Conservation (phyloP, 2,113 vertebrate genomes). For the Accipiter virgatus region DNA sequence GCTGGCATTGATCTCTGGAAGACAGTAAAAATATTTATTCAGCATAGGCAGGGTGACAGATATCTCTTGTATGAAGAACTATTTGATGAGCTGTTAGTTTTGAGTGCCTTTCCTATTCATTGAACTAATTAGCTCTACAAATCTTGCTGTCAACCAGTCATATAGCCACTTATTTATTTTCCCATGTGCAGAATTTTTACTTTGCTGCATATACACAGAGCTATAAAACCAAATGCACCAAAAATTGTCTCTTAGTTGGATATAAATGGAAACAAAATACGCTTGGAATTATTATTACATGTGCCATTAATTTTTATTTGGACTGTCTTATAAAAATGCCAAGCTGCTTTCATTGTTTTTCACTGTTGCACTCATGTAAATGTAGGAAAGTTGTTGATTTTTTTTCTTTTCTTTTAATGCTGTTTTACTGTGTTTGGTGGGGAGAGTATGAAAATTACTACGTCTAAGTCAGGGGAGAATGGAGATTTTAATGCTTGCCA, state of each 20-base stretch:
- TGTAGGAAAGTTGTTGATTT: neutral
- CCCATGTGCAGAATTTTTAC: constrained; percentile 26
- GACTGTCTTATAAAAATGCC: constrained; percentile 48
- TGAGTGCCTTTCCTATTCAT: constrained; percentile 65
- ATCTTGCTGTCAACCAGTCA: constrained; percentile 62
- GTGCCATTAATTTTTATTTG: constrained; percentile 69
- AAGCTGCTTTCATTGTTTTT: constrained; percentile 22
- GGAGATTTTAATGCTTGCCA: neutral
- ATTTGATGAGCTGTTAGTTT: constrained; percentile 66
- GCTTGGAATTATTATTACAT: constrained; percentile 62
- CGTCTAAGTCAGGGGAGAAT: neutral
- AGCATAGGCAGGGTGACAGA: constrained; percentile 42
- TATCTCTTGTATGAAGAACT: constrained; percentile 59
- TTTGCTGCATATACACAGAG: constrained; percentile 1
- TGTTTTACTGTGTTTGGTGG: neutral
- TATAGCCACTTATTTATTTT: constrained; percentile 58
- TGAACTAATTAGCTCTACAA: constrained; percentile 68
- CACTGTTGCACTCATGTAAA: neutral
- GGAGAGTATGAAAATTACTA: neutral
- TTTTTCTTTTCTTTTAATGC: neutral
- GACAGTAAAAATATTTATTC: constrained; percentile 45
- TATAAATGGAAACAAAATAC: constrained; percentile 62
- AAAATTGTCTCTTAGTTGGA: constrained; percentile 55
- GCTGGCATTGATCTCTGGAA: neutral
- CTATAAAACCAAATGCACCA: constrained; percentile 55